Base-by-base conservation (phyloP, 64 coral and sea anemone species). In the Actinia equina region DNA sequence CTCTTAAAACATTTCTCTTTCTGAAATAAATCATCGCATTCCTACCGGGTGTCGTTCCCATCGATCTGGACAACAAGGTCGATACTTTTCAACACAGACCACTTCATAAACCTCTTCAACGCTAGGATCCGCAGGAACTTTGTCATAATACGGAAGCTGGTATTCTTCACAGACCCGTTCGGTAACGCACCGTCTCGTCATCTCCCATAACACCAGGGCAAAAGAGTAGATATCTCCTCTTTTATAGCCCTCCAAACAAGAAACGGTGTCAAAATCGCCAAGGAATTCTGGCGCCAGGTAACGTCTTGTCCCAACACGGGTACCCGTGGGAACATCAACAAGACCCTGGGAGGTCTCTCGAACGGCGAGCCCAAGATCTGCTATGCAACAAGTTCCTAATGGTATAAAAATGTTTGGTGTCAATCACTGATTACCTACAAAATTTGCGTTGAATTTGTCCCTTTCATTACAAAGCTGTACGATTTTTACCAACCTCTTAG, bases 191-290 rank as follows among this genome's bases (percentile, higher is more conserved):
- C 82, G 54, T 55, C 96, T 91, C 15, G 93, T 86, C 18, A 98
- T 89, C 71, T 98, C 95, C 95, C 95, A 98, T 14, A 98, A 59
- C 1, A 98, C 92, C 44, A 98, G 89, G 12, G 92, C 95, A 94
- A 98, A 94, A 1, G 95, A 92, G 77, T 98, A 98, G 4, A 98
- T 64, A 65, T 98, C 95, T 23, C 84, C 89, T 41, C 85, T 81
- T 43, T 98, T 92, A 83, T 92, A 94, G 14, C 83, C 84, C 77
- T 91, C 80, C 84, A 94, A 98, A 49, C 61, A 79, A 17, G 82
- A 83, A 43, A 93, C 95, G 20, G 80, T 15, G 41, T 85, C 23
- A 86, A 59, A 86, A 43, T 95, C 91, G 70, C 93, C 88, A 3
- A 98, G 80, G 43, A 95, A 87, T 65, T 98, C 93, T 62, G 96